Evolutionary conservation across 1,140 invertebrate species (phyloP).

Genomic region (Lucilia cuprina): DNA sequence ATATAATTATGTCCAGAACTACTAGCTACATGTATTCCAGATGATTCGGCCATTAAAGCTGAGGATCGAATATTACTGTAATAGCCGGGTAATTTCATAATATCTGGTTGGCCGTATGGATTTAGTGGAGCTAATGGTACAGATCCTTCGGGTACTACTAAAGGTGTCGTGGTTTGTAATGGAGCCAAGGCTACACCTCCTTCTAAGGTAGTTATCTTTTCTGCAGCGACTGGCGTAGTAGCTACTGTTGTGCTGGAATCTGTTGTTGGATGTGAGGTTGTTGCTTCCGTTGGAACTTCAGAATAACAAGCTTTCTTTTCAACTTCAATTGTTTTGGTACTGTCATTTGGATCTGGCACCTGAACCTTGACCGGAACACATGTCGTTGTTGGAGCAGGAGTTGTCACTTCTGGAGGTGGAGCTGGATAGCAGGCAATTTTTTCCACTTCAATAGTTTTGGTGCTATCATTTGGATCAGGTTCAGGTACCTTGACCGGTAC

Average conservation of each 20-base stretch:
- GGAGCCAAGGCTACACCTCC: slow-evolving; percentile 19
- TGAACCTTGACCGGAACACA: neutral
- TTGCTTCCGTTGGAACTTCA: neutral
- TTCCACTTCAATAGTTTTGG: slow-evolving; percentile 57
- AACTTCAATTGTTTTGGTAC: neutral
- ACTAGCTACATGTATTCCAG: neutral
- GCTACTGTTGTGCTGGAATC: slow-evolving; percentile 39
- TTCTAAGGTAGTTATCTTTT: neutral
- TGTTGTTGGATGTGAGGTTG: slow-evolving; percentile 1
- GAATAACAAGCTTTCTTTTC: neutral
- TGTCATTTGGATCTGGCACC: slow-evolving; percentile 34
- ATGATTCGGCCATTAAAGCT: neutral
- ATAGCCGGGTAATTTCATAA: slow-evolving; percentile 57
- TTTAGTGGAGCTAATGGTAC: slow-evolving; percentile 59
- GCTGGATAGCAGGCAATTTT: slow-evolving; percentile 59
- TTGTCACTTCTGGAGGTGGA: slow-evolving; percentile 47
- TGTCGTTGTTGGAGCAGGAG: slow-evolving; percentile 31
- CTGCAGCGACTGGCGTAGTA: slow-evolving; percentile 21
- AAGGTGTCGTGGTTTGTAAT: slow-evolving; percentile 27
- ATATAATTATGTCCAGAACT: neutral
- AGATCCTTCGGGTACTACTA: slow-evolving; percentile 63
- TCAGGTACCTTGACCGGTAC: slow-evolving; percentile 53
- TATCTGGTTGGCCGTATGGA: slow-evolving; percentile 57
- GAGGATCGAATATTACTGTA: neutral
- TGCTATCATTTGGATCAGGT: slow-evolving; percentile 55